These are phyloP conservation scores for Masticophis lateralis DNA, from an alignment of 2,797 vertebrate genomes.

Conservation along the genomic window DNA sequence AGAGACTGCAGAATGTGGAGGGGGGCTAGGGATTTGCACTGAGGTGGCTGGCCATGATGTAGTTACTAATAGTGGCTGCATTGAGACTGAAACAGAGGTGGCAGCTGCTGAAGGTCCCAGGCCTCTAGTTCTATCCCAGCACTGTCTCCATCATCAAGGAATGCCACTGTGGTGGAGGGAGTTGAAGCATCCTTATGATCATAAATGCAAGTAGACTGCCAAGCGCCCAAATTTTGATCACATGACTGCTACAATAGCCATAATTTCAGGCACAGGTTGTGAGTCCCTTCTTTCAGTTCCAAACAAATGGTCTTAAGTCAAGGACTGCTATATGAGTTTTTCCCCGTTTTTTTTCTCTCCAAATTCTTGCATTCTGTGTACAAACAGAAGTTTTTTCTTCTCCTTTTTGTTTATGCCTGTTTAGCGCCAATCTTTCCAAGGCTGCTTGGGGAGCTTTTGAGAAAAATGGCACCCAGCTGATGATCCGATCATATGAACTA, in stretches of 20 bases:
- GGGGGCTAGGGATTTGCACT: not conserved
- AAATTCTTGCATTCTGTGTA: not conserved
- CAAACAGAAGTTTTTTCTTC: conserved; percentile 15
- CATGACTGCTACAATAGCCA: not conserved
- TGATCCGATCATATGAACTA: conserved; percentile 96
- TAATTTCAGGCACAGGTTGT: not conserved
- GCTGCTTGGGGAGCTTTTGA: conserved; percentile 95
- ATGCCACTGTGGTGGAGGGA: not conserved
- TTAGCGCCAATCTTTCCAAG: conserved; percentile 94
- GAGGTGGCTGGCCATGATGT: not conserved
- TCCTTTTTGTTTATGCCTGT: conserved; percentile 19
- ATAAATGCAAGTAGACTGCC: not conserved
- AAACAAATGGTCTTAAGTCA: not conserved
- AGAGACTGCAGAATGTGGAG: not conserved
- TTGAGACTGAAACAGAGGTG: not conserved
- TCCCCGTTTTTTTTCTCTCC: not conserved
- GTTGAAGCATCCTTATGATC: not conserved
- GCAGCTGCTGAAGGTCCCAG: not conserved
- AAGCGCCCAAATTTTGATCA: not conserved
- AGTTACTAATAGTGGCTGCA: not conserved
- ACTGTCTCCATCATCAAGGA: not conserved
- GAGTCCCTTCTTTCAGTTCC: not conserved
- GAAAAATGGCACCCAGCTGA: conserved; percentile 89
- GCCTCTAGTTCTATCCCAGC: not conserved
- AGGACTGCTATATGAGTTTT: not conserved